Percentiles rank a stretch among this genome's conserved stretches.
These are phyloP conservation scores for Trichechus manatus DNA, from an alignment of 2,113 vertebrate species.

Conservation along the genomic window DNA sequence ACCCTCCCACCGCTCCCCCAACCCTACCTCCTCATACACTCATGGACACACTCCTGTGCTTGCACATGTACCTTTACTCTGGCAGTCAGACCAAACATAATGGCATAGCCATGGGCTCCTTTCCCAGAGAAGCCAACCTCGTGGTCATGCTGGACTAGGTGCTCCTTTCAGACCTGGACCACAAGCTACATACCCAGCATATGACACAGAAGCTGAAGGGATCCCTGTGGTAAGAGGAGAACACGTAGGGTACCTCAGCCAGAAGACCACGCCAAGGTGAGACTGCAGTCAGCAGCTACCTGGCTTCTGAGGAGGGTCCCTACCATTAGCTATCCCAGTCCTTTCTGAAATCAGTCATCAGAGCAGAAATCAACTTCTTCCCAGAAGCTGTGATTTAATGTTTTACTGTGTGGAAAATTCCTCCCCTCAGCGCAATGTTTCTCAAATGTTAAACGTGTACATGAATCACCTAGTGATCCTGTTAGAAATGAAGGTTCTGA, in stretches of 20 bases:
- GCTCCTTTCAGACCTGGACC: neutral
- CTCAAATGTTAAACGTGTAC: neutral
- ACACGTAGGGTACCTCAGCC: neutral
- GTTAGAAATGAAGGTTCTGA: neutral
- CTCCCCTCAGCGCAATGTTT: neutral
- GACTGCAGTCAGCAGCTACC: neutral
- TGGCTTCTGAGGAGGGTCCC: neutral
- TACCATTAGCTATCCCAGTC: neutral
- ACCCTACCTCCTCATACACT: neutral
- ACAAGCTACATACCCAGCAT: neutral
- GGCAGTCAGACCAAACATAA: neutral
- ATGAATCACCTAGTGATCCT: neutral
- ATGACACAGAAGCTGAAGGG: neutral
- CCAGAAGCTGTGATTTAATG: neutral
- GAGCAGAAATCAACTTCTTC: neutral
- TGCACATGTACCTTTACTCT: neutral
- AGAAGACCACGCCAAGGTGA: neutral
- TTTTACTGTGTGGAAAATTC: neutral
- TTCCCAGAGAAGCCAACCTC: neutral
- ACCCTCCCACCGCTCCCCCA: accelerated
- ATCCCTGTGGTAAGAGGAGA: neutral
- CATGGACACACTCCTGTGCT: neutral
- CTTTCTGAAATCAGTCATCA: neutral
- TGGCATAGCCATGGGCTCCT: neutral
- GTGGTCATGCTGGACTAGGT: neutral